Evolutionary conservation across 2,888 invertebrate genomes (phyloP).

Genomic region (Agrilus mali): DNA sequence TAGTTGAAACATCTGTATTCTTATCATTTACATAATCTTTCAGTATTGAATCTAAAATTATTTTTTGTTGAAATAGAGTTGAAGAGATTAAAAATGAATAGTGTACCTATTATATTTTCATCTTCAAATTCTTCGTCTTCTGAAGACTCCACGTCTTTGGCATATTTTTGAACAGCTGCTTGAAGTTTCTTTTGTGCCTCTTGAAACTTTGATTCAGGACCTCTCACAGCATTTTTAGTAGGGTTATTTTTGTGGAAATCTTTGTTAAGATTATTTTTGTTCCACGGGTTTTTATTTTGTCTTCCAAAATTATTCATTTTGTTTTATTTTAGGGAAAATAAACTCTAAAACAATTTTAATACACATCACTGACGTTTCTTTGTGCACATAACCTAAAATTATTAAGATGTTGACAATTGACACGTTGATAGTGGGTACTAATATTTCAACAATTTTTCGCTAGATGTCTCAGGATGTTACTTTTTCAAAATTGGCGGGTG

Average conservation of each 20-base stretch:
- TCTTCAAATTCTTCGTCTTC: constrained; percentile 41
- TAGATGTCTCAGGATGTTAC: too few relatives aligned
- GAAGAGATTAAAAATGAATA: neutral
- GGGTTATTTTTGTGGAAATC: neutral
- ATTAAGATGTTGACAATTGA: too few relatives aligned
- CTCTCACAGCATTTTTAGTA: constrained; percentile 1
- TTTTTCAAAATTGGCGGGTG: too few relatives aligned
- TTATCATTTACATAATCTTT: constrained; percentile 36
- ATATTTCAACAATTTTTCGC: too few relatives aligned
- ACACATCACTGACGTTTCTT: too few relatives aligned
- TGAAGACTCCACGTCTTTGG: constrained; percentile 39
- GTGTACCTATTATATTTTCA: constrained; percentile 35
- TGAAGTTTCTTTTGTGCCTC: constrained; percentile 37
- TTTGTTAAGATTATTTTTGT: constrained; percentile 1
- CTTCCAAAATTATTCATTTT: constrained; percentile 7
- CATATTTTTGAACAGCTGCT: constrained; percentile 37
- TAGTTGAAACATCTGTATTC: constrained; percentile 29
- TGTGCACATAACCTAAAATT: too few relatives aligned
- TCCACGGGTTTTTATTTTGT: constrained; percentile 8
- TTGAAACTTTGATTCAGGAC: constrained; percentile 31
- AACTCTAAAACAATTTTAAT: neutral
- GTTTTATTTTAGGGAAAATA: neutral
- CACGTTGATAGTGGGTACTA: too few relatives aligned
- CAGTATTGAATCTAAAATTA: constrained; percentile 34
- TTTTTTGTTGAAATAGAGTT: neutral